These are phyloP conservation scores for Anagyrus pseudococci DNA, from an alignment of 2,888 invertebrate genomes.

Conservation along the genomic window DNA sequence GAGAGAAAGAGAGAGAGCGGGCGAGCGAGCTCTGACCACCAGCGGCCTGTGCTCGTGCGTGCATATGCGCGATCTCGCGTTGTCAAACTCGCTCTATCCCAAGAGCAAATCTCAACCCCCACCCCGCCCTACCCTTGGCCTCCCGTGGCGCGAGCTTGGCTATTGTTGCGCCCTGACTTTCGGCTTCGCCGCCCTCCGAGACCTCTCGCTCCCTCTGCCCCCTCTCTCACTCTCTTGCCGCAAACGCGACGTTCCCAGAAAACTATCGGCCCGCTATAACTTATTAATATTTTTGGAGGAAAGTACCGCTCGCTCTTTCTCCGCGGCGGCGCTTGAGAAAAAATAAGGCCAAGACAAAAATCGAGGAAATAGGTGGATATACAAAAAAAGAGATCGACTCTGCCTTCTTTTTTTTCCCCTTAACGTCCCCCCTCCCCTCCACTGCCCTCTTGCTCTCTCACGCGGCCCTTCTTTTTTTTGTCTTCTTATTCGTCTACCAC, in stretches of 20 bases:
- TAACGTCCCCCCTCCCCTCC: not conserved
- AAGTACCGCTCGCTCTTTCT: constrained; percentile 37
- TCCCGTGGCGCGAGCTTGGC: constrained; percentile 55
- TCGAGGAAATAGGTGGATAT: constrained; percentile 12
- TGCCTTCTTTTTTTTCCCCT: not conserved
- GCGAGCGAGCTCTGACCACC: too few species aligned
- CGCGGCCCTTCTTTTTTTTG: constrained; percentile 22
- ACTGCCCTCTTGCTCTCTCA: too few species aligned
- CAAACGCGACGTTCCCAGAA: constrained; percentile 45
- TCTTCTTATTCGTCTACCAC: too few species aligned
- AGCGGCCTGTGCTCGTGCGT: constrained; percentile 9
- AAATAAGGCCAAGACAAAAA: constrained; percentile 22
- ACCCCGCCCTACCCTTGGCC: constrained; percentile 39
- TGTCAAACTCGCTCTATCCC: constrained; percentile 60
- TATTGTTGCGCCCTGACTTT: constrained; percentile 50
- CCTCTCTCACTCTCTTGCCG: constrained; percentile 5
- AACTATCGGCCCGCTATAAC: constrained; percentile 58
- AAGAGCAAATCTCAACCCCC: constrained; percentile 48
- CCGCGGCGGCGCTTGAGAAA: too few species aligned
- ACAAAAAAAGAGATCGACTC: constrained; percentile 16
- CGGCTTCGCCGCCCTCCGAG: constrained; percentile 5
- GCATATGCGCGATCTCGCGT: constrained; percentile 53
- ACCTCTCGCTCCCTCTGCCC: constrained; percentile 7
- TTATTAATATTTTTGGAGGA: constrained; percentile 59
- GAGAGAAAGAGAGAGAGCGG: too few species aligned